phyloP scores from a whole-genome alignment of 2,797 vertebrate genomes.

The Anabacerthia variegaticeps region DNA sequence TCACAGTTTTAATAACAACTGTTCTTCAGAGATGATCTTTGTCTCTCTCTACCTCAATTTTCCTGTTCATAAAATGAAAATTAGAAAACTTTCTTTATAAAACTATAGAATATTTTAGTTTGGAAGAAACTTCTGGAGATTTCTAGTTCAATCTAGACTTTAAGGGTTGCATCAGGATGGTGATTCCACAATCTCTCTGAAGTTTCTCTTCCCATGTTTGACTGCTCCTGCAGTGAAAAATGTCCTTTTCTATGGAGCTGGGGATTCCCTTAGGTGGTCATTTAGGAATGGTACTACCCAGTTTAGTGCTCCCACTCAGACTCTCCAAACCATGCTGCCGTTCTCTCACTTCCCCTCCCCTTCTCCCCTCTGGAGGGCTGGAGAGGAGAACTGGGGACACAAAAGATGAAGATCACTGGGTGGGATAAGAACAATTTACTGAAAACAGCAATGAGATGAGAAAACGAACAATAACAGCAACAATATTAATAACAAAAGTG shows the following conservation, averaged over 20 bases:
- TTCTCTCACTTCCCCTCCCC: neutral
- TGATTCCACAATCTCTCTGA: neutral
- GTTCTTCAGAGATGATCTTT: neutral
- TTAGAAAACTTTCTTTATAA: neutral
- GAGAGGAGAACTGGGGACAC: neutral
- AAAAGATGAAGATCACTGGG: neutral
- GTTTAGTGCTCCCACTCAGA: neutral
- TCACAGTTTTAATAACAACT: neutral
- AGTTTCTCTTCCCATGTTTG: neutral
- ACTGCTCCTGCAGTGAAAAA: neutral
- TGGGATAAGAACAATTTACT: neutral
- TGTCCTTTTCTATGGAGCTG: neutral
- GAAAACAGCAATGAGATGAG: neutral
- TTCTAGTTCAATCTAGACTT: neutral
- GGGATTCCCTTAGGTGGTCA: neutral
- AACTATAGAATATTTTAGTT: neutral
- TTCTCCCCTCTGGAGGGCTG: neutral
- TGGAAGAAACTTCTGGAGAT: neutral
- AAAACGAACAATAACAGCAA: neutral
- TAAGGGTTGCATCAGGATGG: accelerated
- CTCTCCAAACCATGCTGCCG: neutral
- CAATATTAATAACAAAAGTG: neutral
- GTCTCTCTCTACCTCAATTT: neutral
- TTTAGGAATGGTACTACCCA: neutral
- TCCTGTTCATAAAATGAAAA: neutral